These are phyloP conservation scores for Metacarcinus magister DNA, from an alignment of 2,888 invertebrate species.

Conservation along the genomic window DNA sequence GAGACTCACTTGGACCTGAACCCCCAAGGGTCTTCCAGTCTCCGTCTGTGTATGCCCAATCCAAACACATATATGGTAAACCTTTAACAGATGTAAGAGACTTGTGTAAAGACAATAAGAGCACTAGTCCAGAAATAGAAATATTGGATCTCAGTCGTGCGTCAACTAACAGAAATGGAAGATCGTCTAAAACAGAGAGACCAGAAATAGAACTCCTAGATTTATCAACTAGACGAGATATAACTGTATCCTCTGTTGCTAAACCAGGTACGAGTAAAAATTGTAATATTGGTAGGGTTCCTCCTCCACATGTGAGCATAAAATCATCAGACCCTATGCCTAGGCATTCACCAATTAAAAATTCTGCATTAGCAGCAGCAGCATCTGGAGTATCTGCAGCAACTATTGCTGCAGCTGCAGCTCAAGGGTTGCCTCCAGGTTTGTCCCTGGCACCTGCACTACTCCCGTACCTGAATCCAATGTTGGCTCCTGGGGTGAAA, in stretches of 20 bases:
- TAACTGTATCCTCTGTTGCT: conserved; percentile 82
- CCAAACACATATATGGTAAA: conserved; percentile 82
- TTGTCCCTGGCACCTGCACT: conserved; percentile 68
- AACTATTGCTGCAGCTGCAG: conserved; percentile 72
- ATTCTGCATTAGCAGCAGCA: conserved; percentile 69
- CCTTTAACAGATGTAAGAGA: conserved; percentile 79
- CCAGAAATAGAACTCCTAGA: conserved; percentile 82
- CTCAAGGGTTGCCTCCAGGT: conserved; percentile 71
- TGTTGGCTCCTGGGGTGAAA: conserved; percentile 75
- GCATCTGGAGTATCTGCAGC: conserved; percentile 63
- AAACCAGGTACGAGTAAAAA: conserved; percentile 80
- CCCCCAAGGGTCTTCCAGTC: conserved; percentile 82
- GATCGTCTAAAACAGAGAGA: conserved; percentile 75
- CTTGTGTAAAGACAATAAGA: conserved; percentile 72
- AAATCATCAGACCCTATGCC: conserved; percentile 74
- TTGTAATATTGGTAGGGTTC: conserved; percentile 76
- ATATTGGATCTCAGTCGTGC: conserved; percentile 82
- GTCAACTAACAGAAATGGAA: conserved; percentile 70
- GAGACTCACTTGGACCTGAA: conserved; percentile 79
- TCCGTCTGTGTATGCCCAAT: conserved; percentile 80
- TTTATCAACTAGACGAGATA: conserved; percentile 81
- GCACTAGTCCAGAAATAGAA: conserved; percentile 82
- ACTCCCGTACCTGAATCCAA: conserved; percentile 75
- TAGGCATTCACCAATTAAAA: conserved; percentile 75
- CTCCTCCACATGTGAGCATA: conserved; percentile 81